These are phyloP conservation scores for Hydractinia symbiolongicarpus DNA, from an alignment of 30 jellyfish, hydroid and myxozoan species.

Conservation along the genomic window DNA sequence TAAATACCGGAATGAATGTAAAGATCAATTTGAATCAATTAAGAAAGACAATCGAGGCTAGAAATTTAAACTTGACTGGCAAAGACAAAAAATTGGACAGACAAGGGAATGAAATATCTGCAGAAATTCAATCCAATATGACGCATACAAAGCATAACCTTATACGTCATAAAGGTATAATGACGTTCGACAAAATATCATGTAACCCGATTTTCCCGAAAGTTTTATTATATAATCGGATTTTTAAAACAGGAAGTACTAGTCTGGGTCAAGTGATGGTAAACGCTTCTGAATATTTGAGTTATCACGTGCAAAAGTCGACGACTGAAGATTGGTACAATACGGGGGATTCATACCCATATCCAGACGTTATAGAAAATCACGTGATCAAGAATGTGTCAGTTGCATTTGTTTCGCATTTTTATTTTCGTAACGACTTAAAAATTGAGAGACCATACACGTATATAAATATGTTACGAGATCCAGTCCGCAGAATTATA, in stretches of 20 bases:
- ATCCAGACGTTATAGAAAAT: slow-evolving; percentile 65
- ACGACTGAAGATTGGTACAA: slow-evolving; percentile 94
- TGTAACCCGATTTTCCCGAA: slow-evolving; percentile 57
- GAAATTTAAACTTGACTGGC: no score
- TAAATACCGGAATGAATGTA: no score
- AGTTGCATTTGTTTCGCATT: slow-evolving; percentile 59
- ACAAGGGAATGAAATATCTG: neutral
- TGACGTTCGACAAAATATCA: slow-evolving; percentile 6
- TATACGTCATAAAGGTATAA: neutral
- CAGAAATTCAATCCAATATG: neutral
- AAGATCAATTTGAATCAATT: no score
- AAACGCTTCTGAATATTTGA: slow-evolving; percentile 19
- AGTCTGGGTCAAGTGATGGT: slow-evolving; percentile 43
- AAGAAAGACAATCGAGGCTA: no score
- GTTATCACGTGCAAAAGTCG: slow-evolving; percentile 29
- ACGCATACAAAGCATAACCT: no score
- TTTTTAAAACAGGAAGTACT: slow-evolving; percentile 85
- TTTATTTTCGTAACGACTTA: slow-evolving; percentile 49
- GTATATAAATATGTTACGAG: slow-evolving; percentile 72
- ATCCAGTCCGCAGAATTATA: slow-evolving; percentile 65
- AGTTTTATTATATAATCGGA: slow-evolving; percentile 62
- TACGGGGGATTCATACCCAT: slow-evolving; percentile 76
- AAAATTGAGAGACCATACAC: slow-evolving; percentile 43
- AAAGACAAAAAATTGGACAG: neutral
- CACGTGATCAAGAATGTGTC: slow-evolving; percentile 19